Base-by-base conservation (phyloP, 1,140 invertebrate genomes). In the Drosophila malerkotliana region DNA sequence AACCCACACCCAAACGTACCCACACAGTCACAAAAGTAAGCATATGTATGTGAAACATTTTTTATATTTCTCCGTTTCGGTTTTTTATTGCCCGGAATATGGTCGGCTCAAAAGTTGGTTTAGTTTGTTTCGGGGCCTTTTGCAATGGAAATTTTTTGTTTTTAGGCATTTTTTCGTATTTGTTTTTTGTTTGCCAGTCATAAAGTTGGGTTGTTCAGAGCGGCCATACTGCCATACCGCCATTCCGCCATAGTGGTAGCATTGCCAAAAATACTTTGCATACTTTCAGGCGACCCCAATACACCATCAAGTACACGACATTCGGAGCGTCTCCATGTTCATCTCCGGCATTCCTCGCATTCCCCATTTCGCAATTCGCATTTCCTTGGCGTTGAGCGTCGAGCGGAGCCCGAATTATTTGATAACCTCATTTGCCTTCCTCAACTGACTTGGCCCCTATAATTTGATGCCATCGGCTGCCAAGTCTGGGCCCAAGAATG, bases 381-480 rank as follows among this genome's bases (percentile, higher is more conserved):
- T 47, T 47, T 47, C 76, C 68, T 87, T 83, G 56, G 62, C 54
- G 55, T 21, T 21, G 21, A 21, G 21, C 62, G 41, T 44, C 45
- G 71, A 14, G n/a, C 39, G 7, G 15, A 15, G 41, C 7, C 68
- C 44, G 71, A 75, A 77, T 75, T 81, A 77, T 84, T 87, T 72
- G 82, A 72, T 77, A 77, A 77, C 74, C 78, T 78, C 60, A 61
- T 62, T 56, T 60, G 34, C 59, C 60, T 15, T 47, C 10, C 39
- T 34, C 14, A 8, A 24, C 15, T 21, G 55, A 24, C 44, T 44
- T 52, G 59, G 41, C n/a, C 57, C 52, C 63, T 61, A 71, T 77
- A 87, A 87, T 81, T 81, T 81, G 78, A 82, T 81, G 78, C 47
- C 77, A 78, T 72, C 77, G 34, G 44, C 34, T 41, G 45, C 39